Percentiles rank a stretch among this genome's conserved stretches.
phyloP scores from a whole-genome alignment of 2,888 invertebrate species.

The Eurytoma adleriae region DNA sequence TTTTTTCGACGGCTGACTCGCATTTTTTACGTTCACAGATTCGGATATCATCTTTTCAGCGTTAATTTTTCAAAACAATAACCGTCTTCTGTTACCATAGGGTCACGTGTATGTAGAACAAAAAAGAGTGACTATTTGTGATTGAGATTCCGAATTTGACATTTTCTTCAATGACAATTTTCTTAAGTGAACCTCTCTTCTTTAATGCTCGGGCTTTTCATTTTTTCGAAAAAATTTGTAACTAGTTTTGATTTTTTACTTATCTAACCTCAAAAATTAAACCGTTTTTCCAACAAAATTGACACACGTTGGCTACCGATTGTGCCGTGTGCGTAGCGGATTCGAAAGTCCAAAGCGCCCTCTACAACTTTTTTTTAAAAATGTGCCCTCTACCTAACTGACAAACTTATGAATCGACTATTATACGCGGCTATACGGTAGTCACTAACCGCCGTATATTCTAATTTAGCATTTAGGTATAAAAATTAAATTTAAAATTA shows the following conservation, averaged over 20 bases:
- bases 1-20: not conserved
- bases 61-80: not conserved
- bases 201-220: not conserved
- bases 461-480: no score
- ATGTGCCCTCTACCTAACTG: no score
- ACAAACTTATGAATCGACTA: no score
- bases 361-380: no score
- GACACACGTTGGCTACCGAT: no score
- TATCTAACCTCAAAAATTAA: conserved; percentile 37
- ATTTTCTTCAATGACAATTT: not conserved
- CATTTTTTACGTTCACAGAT: conserved; percentile 21
- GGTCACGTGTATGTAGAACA: conserved; percentile 21
- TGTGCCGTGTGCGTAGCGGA: no score
- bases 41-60: conserved; percentile 25
- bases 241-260: conserved; percentile 15
- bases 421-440: no score
- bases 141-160: not conserved
- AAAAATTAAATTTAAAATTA: no score
- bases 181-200: not conserved
- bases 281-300: not conserved
- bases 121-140: not conserved
- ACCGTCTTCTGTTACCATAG: not conserved
- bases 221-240: not conserved
- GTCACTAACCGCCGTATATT: no score
- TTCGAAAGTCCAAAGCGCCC: no score